A percentile compares a stretch with the other conserved stretches of the same genome.
These are phyloP conservation scores for Orientallactaga sibirica DNA, from an alignment of 2,797 vertebrate genomes.

Conservation along the genomic window DNA sequence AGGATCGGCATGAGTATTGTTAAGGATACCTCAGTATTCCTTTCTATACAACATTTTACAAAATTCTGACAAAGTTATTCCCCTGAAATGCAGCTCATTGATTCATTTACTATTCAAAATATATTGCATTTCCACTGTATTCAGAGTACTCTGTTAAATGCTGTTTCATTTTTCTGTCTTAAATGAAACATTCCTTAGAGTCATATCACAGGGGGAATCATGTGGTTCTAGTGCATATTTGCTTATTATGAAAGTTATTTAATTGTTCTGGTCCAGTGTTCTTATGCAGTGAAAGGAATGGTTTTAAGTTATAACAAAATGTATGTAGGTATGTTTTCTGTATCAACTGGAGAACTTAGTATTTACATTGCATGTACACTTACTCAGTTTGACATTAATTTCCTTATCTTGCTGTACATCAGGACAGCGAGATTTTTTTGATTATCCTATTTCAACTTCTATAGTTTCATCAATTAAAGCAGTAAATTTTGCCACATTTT, in stretches of 20 bases:
- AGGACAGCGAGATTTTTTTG: not conserved
- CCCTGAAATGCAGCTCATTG: not conserved
- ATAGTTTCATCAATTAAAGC: not conserved
- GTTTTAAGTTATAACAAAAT: not conserved
- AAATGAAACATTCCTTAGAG: not conserved
- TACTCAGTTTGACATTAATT: not conserved
- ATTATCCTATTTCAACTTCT: not conserved
- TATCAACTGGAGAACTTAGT: conserved; percentile 8
- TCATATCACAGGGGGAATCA: not conserved
- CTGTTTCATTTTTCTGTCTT: not conserved
- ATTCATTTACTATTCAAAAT: not conserved
- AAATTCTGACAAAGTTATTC: not conserved
- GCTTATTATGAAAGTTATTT: not conserved
- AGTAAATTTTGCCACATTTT: not conserved
- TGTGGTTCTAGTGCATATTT: not conserved
- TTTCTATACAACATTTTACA: not conserved
- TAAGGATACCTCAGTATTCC: not conserved
- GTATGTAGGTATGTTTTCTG: not conserved
- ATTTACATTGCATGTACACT: not conserved
- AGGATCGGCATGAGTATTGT: not conserved
- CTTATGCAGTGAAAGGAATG: not conserved
- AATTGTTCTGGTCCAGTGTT: not conserved
- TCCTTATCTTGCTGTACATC: not conserved
- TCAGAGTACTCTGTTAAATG: not conserved
- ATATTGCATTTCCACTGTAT: not conserved